Base-by-base conservation (phyloP, 2,888 invertebrate species). In the Horisme vitalbata region DNA sequence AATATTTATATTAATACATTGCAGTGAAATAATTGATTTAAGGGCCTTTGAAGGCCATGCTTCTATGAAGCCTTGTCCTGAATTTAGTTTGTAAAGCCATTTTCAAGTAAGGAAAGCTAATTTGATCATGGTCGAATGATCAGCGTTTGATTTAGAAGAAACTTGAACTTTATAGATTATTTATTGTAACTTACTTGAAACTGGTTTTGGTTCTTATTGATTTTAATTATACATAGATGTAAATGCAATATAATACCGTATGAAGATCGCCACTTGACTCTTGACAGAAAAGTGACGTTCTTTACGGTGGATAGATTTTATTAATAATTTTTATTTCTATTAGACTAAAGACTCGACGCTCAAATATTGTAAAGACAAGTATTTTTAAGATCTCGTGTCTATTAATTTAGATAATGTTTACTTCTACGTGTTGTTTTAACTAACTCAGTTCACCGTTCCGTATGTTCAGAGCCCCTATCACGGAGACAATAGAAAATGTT, bases 361-460 rank as follows among this genome's bases (percentile, higher is more conserved):
- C 84, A 85, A 83, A 68, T 63, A 43, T 48, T 67, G 54, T 63
- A 75, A 75, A 75, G 75, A 78, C 75, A 69, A 65, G 55, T 61
- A 64, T 65, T 63, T 62, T 44, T 67, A 67, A 66, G 71, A 68
- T 66, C 65, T 68, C 57, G 61, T 62, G 66, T 65, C 61, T 56
- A 61, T 28, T 23, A 38, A 11, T 53, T 63, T 63, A 36, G 48
- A 39, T 54, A 57, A 46, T 33, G 59, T 47, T 53, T 55, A 57
- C 48, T 61, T 58, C 41, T 30, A 45, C 13, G 18, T 23, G n/a
- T n/a, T n/a, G n/a, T n/a, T n/a, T n/a, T n/a, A n/a, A n/a, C n/a
- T n/a, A n/a, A n/a, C n/a, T n/a, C n/a, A n/a, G n/a, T n/a, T n/a
- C n/a, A n/a, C n/a, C n/a, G n/a, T n/a, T n/a, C n/a, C n/a, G n/a